Evolutionary conservation across 2,797 vertebrate genomes (phyloP).

Genomic region (Pipistrellus pygmaeus): DNA sequence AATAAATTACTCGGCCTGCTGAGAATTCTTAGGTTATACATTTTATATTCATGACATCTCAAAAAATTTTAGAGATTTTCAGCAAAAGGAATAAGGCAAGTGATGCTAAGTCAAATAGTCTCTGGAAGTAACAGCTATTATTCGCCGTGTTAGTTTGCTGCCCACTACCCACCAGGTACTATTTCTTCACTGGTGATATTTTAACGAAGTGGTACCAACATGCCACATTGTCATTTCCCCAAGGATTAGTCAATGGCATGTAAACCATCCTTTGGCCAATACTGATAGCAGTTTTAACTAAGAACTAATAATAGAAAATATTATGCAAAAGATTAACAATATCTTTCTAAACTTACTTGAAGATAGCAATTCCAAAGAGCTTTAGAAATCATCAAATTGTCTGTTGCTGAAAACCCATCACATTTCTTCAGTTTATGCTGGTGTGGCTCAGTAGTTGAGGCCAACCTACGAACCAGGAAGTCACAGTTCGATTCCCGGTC

Average conservation of each 20-base stretch:
- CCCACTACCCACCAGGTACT: neutral
- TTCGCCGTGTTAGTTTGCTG: neutral
- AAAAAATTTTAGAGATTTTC: slow-evolving; percentile 59
- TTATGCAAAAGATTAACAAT: neutral
- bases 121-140: neutral
- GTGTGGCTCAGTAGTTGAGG: neutral
- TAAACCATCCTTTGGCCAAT: neutral
- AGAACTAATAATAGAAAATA: slow-evolving; percentile 48
- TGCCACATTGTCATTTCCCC: neutral
- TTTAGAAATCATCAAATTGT: neutral
- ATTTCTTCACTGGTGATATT: neutral
- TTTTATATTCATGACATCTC: slow-evolving; percentile 58
- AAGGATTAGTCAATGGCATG: neutral
- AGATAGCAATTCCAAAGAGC: neutral
- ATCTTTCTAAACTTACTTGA: neutral
- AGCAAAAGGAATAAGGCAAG: slow-evolving; percentile 1
- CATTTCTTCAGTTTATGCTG: neutral
- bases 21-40: slow-evolving; percentile 54
- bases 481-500: too few relatives aligned
- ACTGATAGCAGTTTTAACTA: neutral
- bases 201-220: neutral
- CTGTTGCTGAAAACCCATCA: slow-evolving; percentile 23
- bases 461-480: neutral
- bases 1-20: slow-evolving; percentile 61
- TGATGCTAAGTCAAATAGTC: slow-evolving; percentile 25